Evolutionary conservation across 2,113 vertebrate genomes (phyloP).

Genomic region (Rissa tridactyla): DNA sequence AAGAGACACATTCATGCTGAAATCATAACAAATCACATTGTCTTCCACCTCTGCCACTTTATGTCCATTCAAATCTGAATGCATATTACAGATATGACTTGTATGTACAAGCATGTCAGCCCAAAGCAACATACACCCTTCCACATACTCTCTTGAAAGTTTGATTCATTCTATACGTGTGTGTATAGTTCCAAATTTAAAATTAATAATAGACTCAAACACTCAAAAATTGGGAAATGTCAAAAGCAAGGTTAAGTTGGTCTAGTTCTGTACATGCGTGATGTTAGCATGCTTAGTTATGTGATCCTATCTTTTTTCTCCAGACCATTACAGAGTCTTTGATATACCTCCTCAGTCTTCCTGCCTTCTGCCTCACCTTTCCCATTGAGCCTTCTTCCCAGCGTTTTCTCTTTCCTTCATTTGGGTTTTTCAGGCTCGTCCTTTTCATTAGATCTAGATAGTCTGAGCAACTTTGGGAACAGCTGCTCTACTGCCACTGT

Average conservation of each 20-base stretch:
- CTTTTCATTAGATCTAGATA: not conserved
- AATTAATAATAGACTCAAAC: not conserved
- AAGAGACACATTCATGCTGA: not conserved
- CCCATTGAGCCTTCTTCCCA: not conserved
- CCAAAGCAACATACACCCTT: not conserved
- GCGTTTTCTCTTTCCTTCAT: not conserved
- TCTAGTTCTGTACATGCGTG: not conserved
- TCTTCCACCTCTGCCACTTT: not conserved
- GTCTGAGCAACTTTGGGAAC: not conserved
- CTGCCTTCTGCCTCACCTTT: not conserved
- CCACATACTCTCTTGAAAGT: not conserved
- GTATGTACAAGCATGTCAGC: not conserved
- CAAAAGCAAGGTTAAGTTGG: not conserved
- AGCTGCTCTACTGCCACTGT: not conserved
- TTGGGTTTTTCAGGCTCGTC: not conserved
- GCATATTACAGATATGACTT: not conserved
- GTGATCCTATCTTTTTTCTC: not conserved
- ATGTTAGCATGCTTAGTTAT: not conserved
- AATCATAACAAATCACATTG: not conserved
- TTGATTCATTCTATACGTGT: not conserved
- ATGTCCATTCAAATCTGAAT: not conserved
- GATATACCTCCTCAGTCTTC: not conserved
- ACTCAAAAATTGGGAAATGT: not conserved
- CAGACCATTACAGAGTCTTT: not conserved
- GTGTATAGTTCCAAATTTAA: not conserved